These are phyloP conservation scores for Heterocephalus glaber DNA, from an alignment of 2,113 vertebrate genomes.

Conservation along the genomic window DNA sequence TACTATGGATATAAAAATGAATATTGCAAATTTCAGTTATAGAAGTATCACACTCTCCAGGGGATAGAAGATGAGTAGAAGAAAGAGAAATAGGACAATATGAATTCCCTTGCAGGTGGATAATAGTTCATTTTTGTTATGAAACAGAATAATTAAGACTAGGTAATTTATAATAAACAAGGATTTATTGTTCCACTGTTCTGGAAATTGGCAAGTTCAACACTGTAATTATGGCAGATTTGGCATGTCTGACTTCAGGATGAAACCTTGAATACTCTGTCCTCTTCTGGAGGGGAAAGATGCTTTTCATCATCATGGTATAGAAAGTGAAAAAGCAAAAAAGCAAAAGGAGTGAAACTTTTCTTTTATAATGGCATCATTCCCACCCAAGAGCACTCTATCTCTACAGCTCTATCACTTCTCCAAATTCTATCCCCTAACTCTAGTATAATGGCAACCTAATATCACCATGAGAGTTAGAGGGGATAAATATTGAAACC, in stretches of 20 bases:
- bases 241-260: neutral
- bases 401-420: neutral
- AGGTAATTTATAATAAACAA: neutral
- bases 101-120: neutral
- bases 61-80: neutral
- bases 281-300: accelerated
- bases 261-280: too few relatives aligned
- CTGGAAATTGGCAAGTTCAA: neutral
- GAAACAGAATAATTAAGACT: neutral
- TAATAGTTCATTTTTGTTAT: neutral
- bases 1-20: neutral
- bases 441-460: neutral
- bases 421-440: neutral
- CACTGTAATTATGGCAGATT: neutral
- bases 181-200: neutral
- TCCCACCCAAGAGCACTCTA: accelerated
- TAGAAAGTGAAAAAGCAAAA: neutral
- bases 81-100: neutral
- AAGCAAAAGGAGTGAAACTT: accelerated
- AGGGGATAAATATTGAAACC: neutral
- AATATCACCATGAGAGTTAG: neutral
- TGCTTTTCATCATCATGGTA: neutral
- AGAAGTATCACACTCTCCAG: neutral
- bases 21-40: neutral
- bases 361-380: neutral